Conservation (phyloP, 2,888 invertebrate species). For the Elaeidobius kamerunicus region DNA sequence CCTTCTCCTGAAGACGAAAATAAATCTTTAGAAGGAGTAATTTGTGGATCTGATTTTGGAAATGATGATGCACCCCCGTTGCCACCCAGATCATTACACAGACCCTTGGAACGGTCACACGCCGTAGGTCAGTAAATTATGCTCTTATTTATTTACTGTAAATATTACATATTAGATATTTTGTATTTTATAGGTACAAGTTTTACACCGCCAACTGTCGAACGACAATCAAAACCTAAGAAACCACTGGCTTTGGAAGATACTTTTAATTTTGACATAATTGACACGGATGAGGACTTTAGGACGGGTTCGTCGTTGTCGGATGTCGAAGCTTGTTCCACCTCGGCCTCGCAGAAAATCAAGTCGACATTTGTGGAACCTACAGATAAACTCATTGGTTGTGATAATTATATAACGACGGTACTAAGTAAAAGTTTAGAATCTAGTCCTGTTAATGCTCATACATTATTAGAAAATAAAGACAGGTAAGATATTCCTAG, state of each 20-base stretch:
- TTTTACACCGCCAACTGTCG: slow-evolving; percentile 62
- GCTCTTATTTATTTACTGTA: too few relatives aligned
- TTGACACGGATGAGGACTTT: slow-evolving; percentile 73
- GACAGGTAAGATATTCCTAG: slow-evolving; percentile 37
- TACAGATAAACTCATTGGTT: slow-evolving; percentile 61
- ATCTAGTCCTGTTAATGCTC: slow-evolving; percentile 46
- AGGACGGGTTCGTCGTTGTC: slow-evolving; percentile 39
- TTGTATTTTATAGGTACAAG: slow-evolving; percentile 11
- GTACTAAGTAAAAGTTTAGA: slow-evolving; percentile 53
- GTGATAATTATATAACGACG: slow-evolving; percentile 72
- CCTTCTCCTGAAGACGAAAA: slow-evolving; percentile 38
- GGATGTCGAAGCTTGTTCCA: slow-evolving; percentile 33
- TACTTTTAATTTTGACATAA: slow-evolving; percentile 78
- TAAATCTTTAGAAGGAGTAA: slow-evolving; percentile 32
- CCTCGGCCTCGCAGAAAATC: slow-evolving; percentile 31
- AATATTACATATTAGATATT: too few relatives aligned
- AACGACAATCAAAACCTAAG: slow-evolving; percentile 65
- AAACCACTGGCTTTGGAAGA: slow-evolving; percentile 69
- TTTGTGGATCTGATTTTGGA: slow-evolving; percentile 32
- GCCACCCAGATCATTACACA: slow-evolving; percentile 68
- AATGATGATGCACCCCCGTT: slow-evolving; percentile 59
- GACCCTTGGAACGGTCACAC: slow-evolving; percentile 65
- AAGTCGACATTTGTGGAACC: slow-evolving; percentile 56
- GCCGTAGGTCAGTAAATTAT: slow-evolving; percentile 37
- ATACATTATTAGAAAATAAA: slow-evolving; percentile 43